These are phyloP conservation scores for Andrena bicolor DNA, from an alignment of 2,888 invertebrate species.

Conservation along the genomic window DNA sequence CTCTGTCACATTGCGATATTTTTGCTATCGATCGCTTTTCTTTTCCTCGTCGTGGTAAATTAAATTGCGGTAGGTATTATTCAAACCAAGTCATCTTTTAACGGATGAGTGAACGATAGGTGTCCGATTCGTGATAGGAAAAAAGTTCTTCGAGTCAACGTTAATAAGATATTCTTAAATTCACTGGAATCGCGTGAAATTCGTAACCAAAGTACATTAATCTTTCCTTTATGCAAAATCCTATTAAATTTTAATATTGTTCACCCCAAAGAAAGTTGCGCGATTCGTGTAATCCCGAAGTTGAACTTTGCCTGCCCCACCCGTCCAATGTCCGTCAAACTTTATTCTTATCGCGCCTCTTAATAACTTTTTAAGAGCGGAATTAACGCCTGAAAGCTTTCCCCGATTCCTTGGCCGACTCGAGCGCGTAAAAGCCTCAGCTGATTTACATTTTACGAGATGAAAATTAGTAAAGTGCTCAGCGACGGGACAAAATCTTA, in stretches of 20 bases:
- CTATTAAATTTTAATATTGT: not conserved
- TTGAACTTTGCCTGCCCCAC: not conserved
- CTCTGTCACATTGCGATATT: too few relatives aligned
- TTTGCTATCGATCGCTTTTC: too few relatives aligned
- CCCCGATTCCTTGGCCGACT: constrained; percentile 17
- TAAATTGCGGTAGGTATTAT: too few relatives aligned
- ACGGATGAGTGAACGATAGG: too few relatives aligned
- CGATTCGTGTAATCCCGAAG: not conserved
- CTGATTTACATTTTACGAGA: constrained; percentile 35
- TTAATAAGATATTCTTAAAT: too few relatives aligned
- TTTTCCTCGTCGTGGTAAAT: too few relatives aligned
- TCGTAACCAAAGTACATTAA: not conserved
- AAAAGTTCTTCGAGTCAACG: too few relatives aligned
- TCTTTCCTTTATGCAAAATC: not conserved
- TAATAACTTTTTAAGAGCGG: constrained; percentile 13
- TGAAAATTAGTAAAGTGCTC: constrained; percentile 25
- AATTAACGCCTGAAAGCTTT: constrained; percentile 13
- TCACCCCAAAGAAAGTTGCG: not conserved
- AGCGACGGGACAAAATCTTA: not conserved
- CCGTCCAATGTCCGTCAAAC: not conserved
- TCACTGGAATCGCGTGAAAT: not conserved
- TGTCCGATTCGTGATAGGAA: too few relatives aligned
- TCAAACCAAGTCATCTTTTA: too few relatives aligned
- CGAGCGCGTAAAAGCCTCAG: constrained; percentile 2
- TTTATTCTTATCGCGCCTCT: not conserved